These are phyloP conservation scores for Lutjanus argentimaculatus DNA, from an alignment of 2,797 vertebrate genomes.

Conservation along the genomic window DNA sequence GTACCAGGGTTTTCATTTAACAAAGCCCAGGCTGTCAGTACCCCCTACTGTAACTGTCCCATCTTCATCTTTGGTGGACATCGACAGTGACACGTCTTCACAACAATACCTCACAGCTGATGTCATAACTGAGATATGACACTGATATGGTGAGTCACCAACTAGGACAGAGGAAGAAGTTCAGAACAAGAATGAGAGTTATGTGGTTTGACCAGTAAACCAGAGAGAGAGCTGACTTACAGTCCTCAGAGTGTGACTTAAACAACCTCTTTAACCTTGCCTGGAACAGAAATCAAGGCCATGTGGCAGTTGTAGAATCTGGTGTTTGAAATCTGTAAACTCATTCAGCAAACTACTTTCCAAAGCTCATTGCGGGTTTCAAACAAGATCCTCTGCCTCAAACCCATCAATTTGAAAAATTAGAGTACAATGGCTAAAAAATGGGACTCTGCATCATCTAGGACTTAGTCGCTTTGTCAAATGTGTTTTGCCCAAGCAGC, in stretches of 20 bases:
- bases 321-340: background rate
- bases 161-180: background rate
- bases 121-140: conserved; percentile 7
- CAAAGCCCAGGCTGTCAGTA: background rate
- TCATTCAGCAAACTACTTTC: background rate
- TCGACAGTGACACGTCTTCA: background rate
- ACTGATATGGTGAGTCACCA: background rate
- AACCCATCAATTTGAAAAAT: background rate
- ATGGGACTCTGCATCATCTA: background rate
- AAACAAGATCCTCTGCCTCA: background rate
- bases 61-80: background rate
- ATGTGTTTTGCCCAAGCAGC: background rate
- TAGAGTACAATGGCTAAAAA: too few relatives aligned
- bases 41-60: background rate
- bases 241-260: background rate
- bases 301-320: background rate
- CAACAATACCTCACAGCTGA: background rate
- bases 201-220: conserved; percentile 42
- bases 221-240: background rate
- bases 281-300: background rate
- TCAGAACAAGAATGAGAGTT: conserved; percentile 12
- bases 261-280: background rate
- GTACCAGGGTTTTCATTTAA: background rate
- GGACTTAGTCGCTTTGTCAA: background rate
- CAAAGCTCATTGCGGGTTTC: background rate